Conservation (phyloP, 2,113 vertebrate genomes). For the Paracyprichromis sp. region DNA sequence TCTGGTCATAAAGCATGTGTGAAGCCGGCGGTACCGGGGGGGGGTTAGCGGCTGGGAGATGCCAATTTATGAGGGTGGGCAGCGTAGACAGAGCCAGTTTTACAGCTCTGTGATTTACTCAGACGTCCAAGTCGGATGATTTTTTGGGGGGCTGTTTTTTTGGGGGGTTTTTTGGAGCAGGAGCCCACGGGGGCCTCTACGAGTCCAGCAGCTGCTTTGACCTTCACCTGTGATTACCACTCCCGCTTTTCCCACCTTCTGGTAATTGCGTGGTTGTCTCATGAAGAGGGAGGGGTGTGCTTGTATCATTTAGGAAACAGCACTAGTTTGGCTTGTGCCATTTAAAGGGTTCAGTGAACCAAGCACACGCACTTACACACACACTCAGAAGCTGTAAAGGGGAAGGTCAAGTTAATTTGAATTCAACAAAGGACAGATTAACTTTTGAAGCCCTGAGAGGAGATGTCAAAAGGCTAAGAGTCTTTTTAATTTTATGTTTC, state of each 20-base stretch:
- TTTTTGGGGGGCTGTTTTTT: background rate
- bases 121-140: background rate
- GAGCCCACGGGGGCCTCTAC: background rate
- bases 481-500: constrained; percentile 57
- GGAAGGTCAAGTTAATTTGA: constrained; percentile 48
- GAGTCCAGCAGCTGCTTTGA: background rate
- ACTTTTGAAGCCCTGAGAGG: constrained; percentile 29
- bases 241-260: background rate
- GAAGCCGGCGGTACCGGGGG: background rate
- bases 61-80: constrained; percentile 58
- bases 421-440: constrained; percentile 50
- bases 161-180: background rate
- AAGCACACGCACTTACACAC: background rate
- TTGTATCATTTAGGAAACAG: constrained; percentile 44
- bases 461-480: constrained; percentile 42
- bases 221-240: constrained; percentile 30
- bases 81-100: constrained; percentile 37
- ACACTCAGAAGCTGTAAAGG: background rate
- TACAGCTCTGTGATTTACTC: constrained; percentile 54
- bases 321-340: background rate
- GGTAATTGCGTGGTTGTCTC: constrained; percentile 31
- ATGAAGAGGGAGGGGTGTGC: background rate
- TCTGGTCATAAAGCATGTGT: constrained; percentile 66
- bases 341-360: constrained; percentile 23
- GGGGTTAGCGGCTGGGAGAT: constrained; percentile 7